Evolutionary conservation across 2,888 invertebrate species (phyloP).

Genomic region (Protodeltote pygarga): DNA sequence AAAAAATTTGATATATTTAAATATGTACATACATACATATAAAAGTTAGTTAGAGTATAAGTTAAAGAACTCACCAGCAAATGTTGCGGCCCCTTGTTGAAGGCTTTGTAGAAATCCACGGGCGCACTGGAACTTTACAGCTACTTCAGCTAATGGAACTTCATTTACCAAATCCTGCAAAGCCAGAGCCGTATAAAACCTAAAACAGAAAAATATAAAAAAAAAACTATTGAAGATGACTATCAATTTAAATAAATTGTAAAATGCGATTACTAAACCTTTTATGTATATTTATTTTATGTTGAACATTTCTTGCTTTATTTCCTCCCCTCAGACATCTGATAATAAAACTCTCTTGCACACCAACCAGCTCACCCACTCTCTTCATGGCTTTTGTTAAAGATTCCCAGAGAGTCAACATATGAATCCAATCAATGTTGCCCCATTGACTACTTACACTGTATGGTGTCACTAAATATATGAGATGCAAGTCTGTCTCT

Average conservation of each 20-base stretch:
- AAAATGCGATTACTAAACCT: conserved; percentile 69
- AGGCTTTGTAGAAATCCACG: conserved; percentile 97
- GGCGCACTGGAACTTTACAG: conserved; percentile 94
- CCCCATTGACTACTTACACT: conserved; percentile 93
- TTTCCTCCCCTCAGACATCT: conserved; percentile 90
- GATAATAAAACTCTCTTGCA: conserved; percentile 94
- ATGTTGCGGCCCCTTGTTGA: conserved; percentile 97
- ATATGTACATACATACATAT: background rate
- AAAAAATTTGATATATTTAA: conserved; percentile 37
- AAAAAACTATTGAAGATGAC: background rate
- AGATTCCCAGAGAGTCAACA: conserved; percentile 93
- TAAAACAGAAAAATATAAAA: conserved; percentile 54
- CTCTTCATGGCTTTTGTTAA: conserved; percentile 92
- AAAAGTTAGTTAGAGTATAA: no score
- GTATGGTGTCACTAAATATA: conserved; percentile 98
- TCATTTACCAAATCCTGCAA: conserved; percentile 98
- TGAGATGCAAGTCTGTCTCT: conserved; percentile 97
- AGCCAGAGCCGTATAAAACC: conserved; percentile 96
- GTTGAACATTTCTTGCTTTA: conserved; percentile 85
- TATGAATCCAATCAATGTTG: conserved; percentile 93
- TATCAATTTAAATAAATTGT: background rate
- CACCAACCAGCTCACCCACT: conserved; percentile 96
- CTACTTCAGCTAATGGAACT: conserved; percentile 92
- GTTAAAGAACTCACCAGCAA: conserved; percentile 91
- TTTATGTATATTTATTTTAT: conserved; percentile 88